Evolutionary conservation across 2,113 vertebrate species (phyloP).

Genomic region (Pholis gunnellus): DNA sequence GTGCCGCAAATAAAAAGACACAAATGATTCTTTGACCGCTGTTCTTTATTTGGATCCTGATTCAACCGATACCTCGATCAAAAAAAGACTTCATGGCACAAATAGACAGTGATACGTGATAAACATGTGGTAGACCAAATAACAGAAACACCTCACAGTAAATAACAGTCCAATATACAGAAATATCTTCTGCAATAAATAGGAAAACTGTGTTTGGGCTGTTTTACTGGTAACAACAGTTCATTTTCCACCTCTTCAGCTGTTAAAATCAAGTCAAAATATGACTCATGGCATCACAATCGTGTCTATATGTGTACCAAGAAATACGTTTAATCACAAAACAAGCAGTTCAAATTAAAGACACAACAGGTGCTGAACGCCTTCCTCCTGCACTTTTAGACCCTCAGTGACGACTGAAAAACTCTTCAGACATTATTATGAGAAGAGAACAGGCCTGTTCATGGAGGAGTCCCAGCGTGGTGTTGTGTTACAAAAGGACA

Average conservation of each 20-base stretch:
- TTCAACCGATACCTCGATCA: constrained; percentile 18
- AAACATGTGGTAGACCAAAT: constrained; percentile 1
- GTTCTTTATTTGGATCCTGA: constrained; percentile 39
- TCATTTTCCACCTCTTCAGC: not conserved
- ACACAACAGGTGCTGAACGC: too few relatives aligned
- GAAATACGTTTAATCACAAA: too few relatives aligned
- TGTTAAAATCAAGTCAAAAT: not conserved
- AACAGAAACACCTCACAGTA: constrained; percentile 14
- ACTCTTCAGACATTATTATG: constrained; percentile 2
- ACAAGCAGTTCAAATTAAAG: too few relatives aligned
- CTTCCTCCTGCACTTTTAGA: not conserved
- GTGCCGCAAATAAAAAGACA: constrained; percentile 31
- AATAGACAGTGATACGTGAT: constrained; percentile 11
- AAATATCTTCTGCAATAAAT: not conserved
- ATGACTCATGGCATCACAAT: not conserved
- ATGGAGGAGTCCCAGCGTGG: constrained; percentile 20
- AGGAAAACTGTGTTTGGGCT: not conserved
- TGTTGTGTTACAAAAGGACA: constrained; percentile 42
- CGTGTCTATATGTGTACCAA: not conserved
- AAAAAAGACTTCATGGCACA: constrained; percentile 30
- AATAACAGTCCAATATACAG: not conserved
- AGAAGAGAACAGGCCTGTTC: constrained; percentile 7
- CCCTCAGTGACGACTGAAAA: constrained; percentile 14
- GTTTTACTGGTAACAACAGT: not conserved
- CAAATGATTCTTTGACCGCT: not conserved